Evolutionary conservation across 2,888 invertebrate genomes (phyloP), one percentile per base, ranked within the genome.

Genomic region (Meiosimyza platycephala): DNA sequence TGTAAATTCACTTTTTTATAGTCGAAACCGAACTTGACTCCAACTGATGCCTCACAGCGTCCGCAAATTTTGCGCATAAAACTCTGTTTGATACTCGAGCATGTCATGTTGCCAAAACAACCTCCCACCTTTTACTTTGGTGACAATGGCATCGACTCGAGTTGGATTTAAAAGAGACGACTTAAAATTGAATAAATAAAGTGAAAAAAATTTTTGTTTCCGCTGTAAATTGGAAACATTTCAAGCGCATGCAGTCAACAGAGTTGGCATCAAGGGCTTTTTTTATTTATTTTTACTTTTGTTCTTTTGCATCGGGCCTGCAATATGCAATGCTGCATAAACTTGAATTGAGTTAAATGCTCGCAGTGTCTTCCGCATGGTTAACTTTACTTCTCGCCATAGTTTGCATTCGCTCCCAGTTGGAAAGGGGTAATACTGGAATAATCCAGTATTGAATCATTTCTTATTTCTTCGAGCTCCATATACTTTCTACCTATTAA

Each of bases 281-380:
- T 18, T 55, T 18, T 40, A 18, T 47, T 57, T 22, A 47, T 40
- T 18, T 55, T 18, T 40, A n/a, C n/a, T 50, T 63, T 50, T 64
- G 63, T 50, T 50, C n/a, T 12, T 15, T n/a, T 16, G 54, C 33
- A 33, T 52, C 52, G n/a, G 66, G 66, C 40, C 4, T 33, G 60
- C 60, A n/a, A 15, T 18, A 54, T 65, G 65, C 48, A 48, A 63
- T 63, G 63, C 40, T 48, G 62, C 62, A 63, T 63, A 40, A 63
- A 50, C 48, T 63, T 18, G 16, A 65, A 57, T 57, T 67, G 67
- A 67, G 67, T 55, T 51, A 65, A 50, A 40, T 55, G 57, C 57
- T 48, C 55, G 57, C 48, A 33, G 47, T 48, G 57, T 22, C 67
- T 57, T 67, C 67, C 67, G 57, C 57, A 22, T 57, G 67, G 67